Evolutionary conservation across 1,140 invertebrate species (phyloP).

Genomic region (Brachionus plicatilis): DNA sequence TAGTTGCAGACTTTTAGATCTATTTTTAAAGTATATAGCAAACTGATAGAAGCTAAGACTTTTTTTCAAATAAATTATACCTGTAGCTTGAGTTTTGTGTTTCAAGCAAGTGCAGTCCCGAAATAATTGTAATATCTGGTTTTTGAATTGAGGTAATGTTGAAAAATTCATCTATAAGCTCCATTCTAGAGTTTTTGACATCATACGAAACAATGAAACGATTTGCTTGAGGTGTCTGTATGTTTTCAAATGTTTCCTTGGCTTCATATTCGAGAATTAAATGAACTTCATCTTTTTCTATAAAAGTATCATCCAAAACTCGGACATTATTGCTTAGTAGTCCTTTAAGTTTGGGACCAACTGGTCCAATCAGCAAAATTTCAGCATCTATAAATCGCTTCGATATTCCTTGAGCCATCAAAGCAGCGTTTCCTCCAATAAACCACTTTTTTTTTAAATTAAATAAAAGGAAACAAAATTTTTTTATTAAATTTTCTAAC

Average conservation of each 20-base stretch:
- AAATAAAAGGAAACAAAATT: background rate
- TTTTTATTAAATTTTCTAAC: constrained; percentile 42
- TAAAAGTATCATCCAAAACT: constrained; percentile 47
- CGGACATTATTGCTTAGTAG: constrained; percentile 51
- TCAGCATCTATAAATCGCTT: constrained; percentile 52
- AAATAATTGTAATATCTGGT: constrained; percentile 55
- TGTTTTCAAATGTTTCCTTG: constrained; percentile 52
- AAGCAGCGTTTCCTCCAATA: constrained; percentile 58
- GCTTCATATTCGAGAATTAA: constrained; percentile 57
- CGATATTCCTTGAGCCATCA: constrained; percentile 57
- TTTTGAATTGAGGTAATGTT: constrained; percentile 47
- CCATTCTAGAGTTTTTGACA: constrained; percentile 50
- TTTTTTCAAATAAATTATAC: background rate
- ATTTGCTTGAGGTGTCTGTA: constrained; percentile 52
- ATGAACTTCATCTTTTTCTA: constrained; percentile 56
- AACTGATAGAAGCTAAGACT: too few relatives aligned
- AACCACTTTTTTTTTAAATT: constrained; percentile 48
- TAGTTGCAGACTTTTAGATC: too few relatives aligned
- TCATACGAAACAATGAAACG: constrained; percentile 58
- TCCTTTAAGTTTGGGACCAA: constrained; percentile 53
- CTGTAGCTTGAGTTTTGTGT: constrained; percentile 44
- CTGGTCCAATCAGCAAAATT: constrained; percentile 57
- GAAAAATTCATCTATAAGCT: constrained; percentile 56
- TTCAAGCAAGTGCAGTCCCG: constrained; percentile 57
- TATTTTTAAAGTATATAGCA: too few relatives aligned